Percentiles rank a stretch among this genome's conserved stretches.
Evolutionary conservation across 2,797 vertebrate species (phyloP).

Genomic region (Etheostoma nigrum): DNA sequence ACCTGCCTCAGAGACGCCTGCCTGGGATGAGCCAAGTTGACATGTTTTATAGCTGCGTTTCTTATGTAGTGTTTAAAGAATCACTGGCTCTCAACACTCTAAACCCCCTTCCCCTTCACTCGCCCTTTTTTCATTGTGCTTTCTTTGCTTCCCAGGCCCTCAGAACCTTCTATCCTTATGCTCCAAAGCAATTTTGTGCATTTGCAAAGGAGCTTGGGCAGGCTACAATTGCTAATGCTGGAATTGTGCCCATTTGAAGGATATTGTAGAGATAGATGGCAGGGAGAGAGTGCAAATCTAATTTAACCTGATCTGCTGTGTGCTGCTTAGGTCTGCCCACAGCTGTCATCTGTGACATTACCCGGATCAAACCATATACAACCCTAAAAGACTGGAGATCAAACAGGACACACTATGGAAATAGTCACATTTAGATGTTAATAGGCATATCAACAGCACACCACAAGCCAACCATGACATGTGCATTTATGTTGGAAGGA

Average conservation of each 20-base stretch:
- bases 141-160: constrained; percentile 64
- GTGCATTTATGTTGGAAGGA: not conserved
- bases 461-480: not conserved
- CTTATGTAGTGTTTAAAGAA: constrained; percentile 31
- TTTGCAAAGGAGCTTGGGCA: constrained; percentile 65
- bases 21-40: not conserved
- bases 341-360: constrained; percentile 75
- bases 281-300: constrained; percentile 72
- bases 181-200: constrained; percentile 63
- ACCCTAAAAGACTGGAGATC: constrained; percentile 28
- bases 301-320: constrained; percentile 66
- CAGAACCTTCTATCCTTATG: constrained; percentile 30
- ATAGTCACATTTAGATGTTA: constrained; percentile 21
- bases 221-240: constrained; percentile 66
- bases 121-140: constrained; percentile 47
- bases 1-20: constrained; percentile 21
- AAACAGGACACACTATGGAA: constrained; percentile 26
- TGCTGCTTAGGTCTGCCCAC: constrained; percentile 41
- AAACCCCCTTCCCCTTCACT: constrained; percentile 40
- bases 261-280: constrained; percentile 61
- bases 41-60: constrained; percentile 29
- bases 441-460: not conserved
- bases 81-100: constrained; percentile 26
- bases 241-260: constrained; percentile 65
- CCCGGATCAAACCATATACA: constrained; percentile 35